Evolutionary conservation across 2,888 invertebrate species (phyloP).

Genomic region (Aromia moschata): DNA sequence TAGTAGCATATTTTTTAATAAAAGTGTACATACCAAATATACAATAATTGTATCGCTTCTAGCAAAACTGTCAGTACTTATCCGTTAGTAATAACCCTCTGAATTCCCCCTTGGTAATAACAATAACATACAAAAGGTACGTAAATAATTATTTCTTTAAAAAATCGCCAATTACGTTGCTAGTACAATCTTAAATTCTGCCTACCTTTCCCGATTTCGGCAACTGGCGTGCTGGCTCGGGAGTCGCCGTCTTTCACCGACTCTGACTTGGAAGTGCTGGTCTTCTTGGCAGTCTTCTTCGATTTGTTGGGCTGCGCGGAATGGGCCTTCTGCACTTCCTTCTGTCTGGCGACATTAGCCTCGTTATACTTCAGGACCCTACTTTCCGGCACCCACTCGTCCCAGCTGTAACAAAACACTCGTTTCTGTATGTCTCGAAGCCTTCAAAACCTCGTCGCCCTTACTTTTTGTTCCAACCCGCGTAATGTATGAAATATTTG

Average conservation of each 20-base stretch:
- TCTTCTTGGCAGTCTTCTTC: constrained; percentile 65
- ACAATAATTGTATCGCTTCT: no score
- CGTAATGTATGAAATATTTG: constrained; percentile 94
- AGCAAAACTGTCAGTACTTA: no score
- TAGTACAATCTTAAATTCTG: not conserved
- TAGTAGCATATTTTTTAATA: no score
- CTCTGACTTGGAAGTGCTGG: constrained; percentile 50
- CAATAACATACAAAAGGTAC: no score
- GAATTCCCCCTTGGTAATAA: no score
- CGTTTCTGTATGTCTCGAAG: no score
- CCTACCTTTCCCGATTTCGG: constrained; percentile 41
- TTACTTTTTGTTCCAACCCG: constrained; percentile 98
- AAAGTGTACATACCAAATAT: no score
- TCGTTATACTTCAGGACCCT: constrained; percentile 91
- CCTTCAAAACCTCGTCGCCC: no score
- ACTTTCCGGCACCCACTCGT: constrained; percentile 92
- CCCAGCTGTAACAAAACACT: constrained; percentile 85
- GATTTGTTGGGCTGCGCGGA: constrained; percentile 74
- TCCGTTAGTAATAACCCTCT: no score
- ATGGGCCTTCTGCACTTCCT: constrained; percentile 84
- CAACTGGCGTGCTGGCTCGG: constrained; percentile 72
- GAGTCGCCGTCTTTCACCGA: constrained; percentile 66
- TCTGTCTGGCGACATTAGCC: constrained; percentile 86
- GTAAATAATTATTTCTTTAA: no score
- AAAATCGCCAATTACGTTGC: no score